Evolutionary conservation across 1,140 invertebrate genomes (phyloP), one percentile per base, ranked within the genome.

Genomic region (Teleopsis dalmanni): DNA sequence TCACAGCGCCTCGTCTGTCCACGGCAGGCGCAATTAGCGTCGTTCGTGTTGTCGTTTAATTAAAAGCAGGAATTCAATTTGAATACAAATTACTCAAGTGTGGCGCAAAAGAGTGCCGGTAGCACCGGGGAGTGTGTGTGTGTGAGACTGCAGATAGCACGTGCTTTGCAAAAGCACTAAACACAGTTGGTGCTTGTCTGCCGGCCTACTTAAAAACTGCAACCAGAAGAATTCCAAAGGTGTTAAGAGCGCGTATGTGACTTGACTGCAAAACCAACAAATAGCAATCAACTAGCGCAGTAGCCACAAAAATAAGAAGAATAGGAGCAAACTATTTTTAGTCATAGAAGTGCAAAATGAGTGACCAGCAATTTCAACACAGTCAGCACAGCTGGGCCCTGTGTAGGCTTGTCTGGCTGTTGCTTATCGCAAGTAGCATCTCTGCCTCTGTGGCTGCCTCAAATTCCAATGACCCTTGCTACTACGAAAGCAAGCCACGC

Each of bases 401-500:
- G 13, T 34, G 22, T 29, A 19, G 43, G 40, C 31, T 50, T n/a
- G n/a, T 6, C 23, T 35, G 16, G 34, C 27, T 13, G 14, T 11
- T 27, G 2, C 18, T 40, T 18, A 23, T 31, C 7, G 13, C 19
- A 16, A 42, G 35, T 23, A 23, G 46, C 19, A 38, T 50, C 26
- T 6, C 27, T n/a, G 25, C 41, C 16, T 48, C 45, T 10, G 44
- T 31, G 34, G 50, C 46, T 48, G 22, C 41, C 43, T 50, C 46
- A 22, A 53, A 45, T 72, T 10, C 35, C 26, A 47, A 47, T 31
- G 92, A 97, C 67, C 91, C 91, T 0, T 97, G 93, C 71, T 94
- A 95, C 71, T 91, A 94, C 63, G 88, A 91, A 54, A 80, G 84
- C 45, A 78, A 85, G 31, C 87, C 92, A 1, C 78, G 84, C 3